These are phyloP conservation scores for Pongo pygmaeus DNA, from an alignment of 2,113 vertebrate species.

Conservation along the genomic window DNA sequence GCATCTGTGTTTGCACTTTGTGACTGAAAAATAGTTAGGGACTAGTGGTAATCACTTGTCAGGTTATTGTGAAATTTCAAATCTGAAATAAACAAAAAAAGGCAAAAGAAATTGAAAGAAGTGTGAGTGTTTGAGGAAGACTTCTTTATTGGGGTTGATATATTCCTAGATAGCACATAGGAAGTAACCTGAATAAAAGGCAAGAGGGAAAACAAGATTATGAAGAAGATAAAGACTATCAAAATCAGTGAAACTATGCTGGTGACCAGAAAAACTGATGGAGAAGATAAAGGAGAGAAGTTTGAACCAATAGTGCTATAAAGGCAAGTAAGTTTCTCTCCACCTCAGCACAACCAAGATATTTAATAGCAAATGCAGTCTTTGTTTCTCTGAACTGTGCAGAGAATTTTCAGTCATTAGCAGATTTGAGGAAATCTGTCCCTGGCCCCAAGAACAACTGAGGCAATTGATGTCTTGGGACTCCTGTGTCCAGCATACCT, in stretches of 20 bases:
- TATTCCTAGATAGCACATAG: not conserved
- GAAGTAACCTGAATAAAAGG: not conserved
- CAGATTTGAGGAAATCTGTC: not conserved
- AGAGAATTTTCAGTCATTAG: not conserved
- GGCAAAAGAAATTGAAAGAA: not conserved
- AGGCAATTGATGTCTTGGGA: not conserved
- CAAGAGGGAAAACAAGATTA: not conserved
- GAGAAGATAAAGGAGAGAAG: not conserved
- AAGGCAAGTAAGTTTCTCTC: not conserved
- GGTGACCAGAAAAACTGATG: not conserved
- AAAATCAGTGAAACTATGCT: not conserved
- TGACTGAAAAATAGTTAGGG: not conserved
- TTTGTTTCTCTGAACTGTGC: not conserved
- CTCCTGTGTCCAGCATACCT: not conserved
- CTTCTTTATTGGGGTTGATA: not conserved
- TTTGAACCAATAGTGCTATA: not conserved
- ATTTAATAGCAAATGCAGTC: not conserved
- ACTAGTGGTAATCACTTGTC: not conserved
- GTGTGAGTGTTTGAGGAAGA: not conserved
- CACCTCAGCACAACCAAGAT: not conserved
- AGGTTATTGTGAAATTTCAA: not conserved
- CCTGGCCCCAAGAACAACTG: not conserved
- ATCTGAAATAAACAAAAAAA: not conserved
- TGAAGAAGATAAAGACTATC: not conserved
- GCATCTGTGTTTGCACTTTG: not conserved